These are phyloP conservation scores for Mesitornis unicolor DNA, from an alignment of 2,113 vertebrate species.

Conservation along the genomic window DNA sequence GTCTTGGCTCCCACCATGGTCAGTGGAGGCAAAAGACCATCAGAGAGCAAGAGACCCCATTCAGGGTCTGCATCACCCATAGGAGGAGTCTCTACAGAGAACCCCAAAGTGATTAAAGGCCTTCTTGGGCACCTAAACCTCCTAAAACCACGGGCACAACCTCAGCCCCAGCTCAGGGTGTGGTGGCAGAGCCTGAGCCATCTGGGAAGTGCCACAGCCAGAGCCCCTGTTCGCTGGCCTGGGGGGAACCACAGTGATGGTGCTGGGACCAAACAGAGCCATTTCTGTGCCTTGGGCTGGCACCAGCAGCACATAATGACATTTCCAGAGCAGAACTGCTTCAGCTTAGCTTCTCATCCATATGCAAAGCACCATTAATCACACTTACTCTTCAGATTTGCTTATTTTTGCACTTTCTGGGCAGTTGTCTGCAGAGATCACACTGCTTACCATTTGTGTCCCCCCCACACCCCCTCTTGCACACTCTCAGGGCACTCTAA, in stretches of 20 bases:
- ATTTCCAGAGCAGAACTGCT: background rate
- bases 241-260: background rate
- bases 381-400: background rate
- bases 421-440: background rate
- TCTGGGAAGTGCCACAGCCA: background rate
- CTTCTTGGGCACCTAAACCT: background rate
- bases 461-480: no score
- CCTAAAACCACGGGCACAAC: background rate
- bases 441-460: accelerated
- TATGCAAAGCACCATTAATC: background rate
- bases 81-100: background rate
- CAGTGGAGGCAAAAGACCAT: background rate
- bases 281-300: background rate
- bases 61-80: background rate
- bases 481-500: accelerated
- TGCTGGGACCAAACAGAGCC: background rate
- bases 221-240: background rate
- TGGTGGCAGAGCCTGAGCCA: background rate
- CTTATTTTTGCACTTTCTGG: background rate
- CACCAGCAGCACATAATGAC: background rate
- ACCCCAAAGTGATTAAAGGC: background rate
- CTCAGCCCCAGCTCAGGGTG: background rate
- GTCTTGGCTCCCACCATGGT: background rate
- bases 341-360: background rate
- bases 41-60: background rate